Evolutionary conservation across 2,797 vertebrate genomes (phyloP).

Genomic region (Acanthopagrus latus): DNA sequence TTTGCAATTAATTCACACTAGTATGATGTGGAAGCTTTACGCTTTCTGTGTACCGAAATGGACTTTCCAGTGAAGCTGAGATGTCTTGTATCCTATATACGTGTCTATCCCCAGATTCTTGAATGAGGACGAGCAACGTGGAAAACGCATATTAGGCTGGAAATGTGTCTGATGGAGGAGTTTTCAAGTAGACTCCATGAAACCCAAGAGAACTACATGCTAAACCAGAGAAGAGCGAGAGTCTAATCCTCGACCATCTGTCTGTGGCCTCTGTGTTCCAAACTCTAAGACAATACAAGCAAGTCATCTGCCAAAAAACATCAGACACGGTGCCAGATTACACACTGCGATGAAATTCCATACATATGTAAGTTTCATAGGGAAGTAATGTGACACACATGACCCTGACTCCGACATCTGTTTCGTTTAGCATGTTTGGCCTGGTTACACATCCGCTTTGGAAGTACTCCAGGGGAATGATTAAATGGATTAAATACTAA

Average conservation of each 20-base stretch:
- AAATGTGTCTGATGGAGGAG: background rate
- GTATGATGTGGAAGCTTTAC: background rate
- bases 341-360: constrained; percentile 34
- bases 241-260: constrained; percentile 52
- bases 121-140: background rate
- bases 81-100: background rate
- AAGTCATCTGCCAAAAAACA: constrained; percentile 29
- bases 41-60: background rate
- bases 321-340: constrained; percentile 32
- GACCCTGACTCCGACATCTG: constrained; percentile 9
- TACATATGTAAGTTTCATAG: constrained; percentile 38
- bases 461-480: constrained; percentile 12
- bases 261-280: constrained; percentile 33
- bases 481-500: constrained; percentile 41
- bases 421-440: constrained; percentile 26
- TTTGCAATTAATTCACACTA: background rate
- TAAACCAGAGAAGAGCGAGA: background rate
- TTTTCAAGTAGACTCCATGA: background rate
- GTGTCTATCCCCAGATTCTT: background rate
- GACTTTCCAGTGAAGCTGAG: background rate
- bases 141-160: background rate
- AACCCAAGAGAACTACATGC: background rate
- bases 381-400: constrained; percentile 10
- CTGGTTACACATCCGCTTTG: constrained; percentile 11
- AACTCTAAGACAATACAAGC: constrained; percentile 30